phyloP scores from a whole-genome alignment of 2,888 invertebrate species.

The Eupithecia subfuscata region DNA sequence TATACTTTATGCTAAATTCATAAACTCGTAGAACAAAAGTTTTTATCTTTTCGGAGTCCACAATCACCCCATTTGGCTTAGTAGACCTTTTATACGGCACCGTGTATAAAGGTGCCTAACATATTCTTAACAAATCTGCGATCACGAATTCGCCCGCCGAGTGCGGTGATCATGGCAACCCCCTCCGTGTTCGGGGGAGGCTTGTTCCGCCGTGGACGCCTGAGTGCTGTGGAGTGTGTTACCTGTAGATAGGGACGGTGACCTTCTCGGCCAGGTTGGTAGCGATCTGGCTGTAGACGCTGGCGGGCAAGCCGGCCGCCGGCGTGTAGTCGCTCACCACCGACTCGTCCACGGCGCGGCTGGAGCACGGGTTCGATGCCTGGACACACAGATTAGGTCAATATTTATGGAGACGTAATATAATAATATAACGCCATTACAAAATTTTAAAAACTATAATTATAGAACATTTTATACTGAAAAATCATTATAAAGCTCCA shows the following conservation, averaged over 20 bases:
- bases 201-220: background rate
- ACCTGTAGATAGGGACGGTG: constrained; percentile 77
- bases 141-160: background rate
- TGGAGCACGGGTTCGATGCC: constrained; percentile 56
- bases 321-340: constrained; percentile 79
- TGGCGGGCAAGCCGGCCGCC: constrained; percentile 53
- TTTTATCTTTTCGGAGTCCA: too few species aligned
- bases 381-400: constrained; percentile 42
- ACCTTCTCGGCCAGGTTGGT: constrained; percentile 75
- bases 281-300: constrained; percentile 77
- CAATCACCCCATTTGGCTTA: too few species aligned
- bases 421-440: background rate
- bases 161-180: background rate
- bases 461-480: background rate
- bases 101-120: too few species aligned
- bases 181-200: too few species aligned
- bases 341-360: constrained; percentile 56
- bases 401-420: background rate
- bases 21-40: too few species aligned
- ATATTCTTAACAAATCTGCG: too few species aligned
- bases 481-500: background rate
- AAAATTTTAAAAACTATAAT: too few species aligned
- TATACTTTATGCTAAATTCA: too few species aligned
- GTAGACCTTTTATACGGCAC: too few species aligned
- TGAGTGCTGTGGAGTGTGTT: background rate